Base-by-base conservation (phyloP, 1,140 invertebrate species). In the Drosophila obscura region DNA sequence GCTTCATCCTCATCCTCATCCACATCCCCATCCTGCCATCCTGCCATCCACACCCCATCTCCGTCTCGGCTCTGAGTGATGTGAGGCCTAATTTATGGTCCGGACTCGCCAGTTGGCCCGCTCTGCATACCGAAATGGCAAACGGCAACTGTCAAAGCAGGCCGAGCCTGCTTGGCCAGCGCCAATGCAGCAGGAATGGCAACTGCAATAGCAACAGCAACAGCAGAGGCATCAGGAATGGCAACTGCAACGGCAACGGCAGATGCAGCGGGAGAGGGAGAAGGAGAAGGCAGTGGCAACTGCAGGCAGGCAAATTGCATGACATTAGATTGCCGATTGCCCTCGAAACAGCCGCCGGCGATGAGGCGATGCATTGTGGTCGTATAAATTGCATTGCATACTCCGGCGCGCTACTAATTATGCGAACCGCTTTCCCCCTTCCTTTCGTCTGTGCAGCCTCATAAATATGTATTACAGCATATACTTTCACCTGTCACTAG, bases 141-240 rank as follows among this genome's bases (percentile, higher is more conserved):
- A 82, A 72, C 66, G 71, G 69, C 61, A 58, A 73, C 66, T 77
- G 81, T 84, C 80, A 80, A 80, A 83, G 81, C 76, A 80, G 65
- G 51, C 44, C 22, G 31, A 31, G 8, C 11, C 35, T 9, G 35
- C 28, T 2, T 9, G 8, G 9, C 31, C 19, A 35, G 35, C 35
- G 31, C 26, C 7, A 35, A 8, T 19, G 19, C 19, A 19, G 31
- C 26, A 31, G 31, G 31, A 31, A 31, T 31, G 26, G 7, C 24
- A 60, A 63, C 45, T 55, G 60, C 59, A 31, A 31, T 31, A 19
- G 7, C 24, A 60, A 63, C 45, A 50, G 60, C 59, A 73, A 19
- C 11, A 24, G 56, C 26, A 5, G 26, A 13, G 35, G 35, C 35
- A 39, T 3, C 35, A 35, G 35, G 0, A 11, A 35, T 11, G 35